Percentiles rank a stretch among this genome's conserved stretches.
Conservation (phyloP, 2,888 invertebrate genomes). For the Frankliniella intonsa region DNA sequence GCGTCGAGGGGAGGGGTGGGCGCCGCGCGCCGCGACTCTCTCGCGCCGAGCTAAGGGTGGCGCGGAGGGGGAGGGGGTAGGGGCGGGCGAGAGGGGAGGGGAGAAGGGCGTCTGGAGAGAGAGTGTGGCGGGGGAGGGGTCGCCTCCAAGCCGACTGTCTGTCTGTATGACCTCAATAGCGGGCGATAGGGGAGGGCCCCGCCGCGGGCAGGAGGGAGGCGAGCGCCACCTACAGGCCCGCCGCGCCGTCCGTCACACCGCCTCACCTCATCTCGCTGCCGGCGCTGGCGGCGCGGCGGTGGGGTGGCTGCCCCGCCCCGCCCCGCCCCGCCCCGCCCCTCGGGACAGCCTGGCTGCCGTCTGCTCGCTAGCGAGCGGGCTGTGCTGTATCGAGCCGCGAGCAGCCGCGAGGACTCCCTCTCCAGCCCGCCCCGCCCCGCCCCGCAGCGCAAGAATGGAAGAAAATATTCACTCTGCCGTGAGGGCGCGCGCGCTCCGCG, state of each 20-base stretch:
- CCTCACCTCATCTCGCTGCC: neutral
- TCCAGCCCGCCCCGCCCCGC: slow-evolving; percentile 27
- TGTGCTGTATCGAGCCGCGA: slow-evolving; percentile 13
- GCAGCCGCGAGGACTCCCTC: slow-evolving; percentile 12
- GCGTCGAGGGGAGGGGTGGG: neutral
- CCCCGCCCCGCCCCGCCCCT: neutral
- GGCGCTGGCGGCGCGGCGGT: neutral
- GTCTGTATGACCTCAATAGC: slow-evolving; percentile 17
- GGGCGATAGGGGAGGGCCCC: neutral
- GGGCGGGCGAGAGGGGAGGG: neutral
- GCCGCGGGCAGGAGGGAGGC: no score
- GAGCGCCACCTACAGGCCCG: no score
- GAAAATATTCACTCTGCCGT: no score
- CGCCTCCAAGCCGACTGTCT: slow-evolving; percentile 2
- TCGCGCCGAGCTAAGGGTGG: neutral
- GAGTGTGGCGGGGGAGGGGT: neutral
- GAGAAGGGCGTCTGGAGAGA: neutral
- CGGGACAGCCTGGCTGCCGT: neutral
- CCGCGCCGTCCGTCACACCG: neutral
- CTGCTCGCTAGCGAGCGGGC: neutral
- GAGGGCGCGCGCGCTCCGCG: no score
- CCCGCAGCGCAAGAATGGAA: neutral
- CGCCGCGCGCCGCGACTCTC: neutral
- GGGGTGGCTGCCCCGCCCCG: neutral
- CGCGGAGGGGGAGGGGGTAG: neutral